Conservation (phyloP, 2,113 vertebrate species). For the Onychostoma macrolepis region DNA sequence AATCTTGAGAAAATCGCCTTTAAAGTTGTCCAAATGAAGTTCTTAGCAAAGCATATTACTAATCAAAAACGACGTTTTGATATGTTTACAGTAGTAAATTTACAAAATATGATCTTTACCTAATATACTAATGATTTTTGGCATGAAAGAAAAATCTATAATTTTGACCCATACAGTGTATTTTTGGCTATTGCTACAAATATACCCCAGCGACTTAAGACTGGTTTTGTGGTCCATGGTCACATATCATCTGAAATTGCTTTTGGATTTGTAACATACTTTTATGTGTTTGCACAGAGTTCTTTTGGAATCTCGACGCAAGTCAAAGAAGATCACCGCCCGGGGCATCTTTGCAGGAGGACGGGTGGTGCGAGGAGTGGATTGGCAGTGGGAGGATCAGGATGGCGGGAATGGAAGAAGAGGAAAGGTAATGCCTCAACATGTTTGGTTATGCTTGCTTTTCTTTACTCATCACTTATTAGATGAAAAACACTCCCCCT, state of each 20-base stretch:
- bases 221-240: too few relatives aligned
- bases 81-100: too few relatives aligned
- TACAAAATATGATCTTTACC: too few relatives aligned
- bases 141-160: too few relatives aligned
- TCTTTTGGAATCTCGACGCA: constrained; percentile 95
- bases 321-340: constrained; percentile 99
- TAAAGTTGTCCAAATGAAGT: too few relatives aligned
- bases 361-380: constrained; percentile 95
- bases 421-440: constrained; percentile 84
- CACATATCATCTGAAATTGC: background rate
- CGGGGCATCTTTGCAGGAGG: constrained; percentile 97
- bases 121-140: too few relatives aligned
- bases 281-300: constrained; percentile 77
- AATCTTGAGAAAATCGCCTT: too few relatives aligned
- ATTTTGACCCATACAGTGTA: too few relatives aligned
- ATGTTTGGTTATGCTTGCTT: background rate
- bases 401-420: constrained; percentile 98
- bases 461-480: background rate
- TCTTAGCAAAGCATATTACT: too few relatives aligned
- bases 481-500: background rate
- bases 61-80: too few relatives aligned
- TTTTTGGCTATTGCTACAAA: too few relatives aligned
- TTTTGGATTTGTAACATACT: background rate
- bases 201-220: too few relatives aligned
- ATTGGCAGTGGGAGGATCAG: constrained; percentile 99